These are phyloP conservation scores for Osmerus eperlanus DNA, from an alignment of 2,113 vertebrate genomes.

Conservation along the genomic window DNA sequence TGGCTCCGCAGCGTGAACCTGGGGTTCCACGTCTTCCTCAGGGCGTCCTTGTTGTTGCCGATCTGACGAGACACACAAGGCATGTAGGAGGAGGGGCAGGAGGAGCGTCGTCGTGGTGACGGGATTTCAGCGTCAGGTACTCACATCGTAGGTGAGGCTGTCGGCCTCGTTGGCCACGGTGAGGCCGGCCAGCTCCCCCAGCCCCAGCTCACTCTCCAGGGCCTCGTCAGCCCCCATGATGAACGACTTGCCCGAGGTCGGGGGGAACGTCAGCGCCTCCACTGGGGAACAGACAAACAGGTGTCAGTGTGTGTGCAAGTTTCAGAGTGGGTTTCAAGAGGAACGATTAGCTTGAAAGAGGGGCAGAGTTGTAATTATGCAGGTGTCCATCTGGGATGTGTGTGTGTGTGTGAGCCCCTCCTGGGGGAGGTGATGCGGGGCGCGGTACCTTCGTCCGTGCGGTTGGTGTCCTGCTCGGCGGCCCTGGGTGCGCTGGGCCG, in stretches of 20 bases:
- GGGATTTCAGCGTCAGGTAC: constrained; percentile 49
- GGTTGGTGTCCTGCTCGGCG: constrained; percentile 85
- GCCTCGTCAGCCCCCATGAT: constrained; percentile 93
- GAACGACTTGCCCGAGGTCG: constrained; percentile 93
- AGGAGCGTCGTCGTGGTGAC: not conserved
- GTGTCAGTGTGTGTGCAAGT: no score
- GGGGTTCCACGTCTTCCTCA: constrained; percentile 98
- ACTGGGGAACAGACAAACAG: constrained; percentile 69
- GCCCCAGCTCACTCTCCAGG: constrained; percentile 91
- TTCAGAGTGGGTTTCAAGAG: no score
- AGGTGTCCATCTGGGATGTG: no score
- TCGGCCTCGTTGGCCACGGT: constrained; percentile 98
- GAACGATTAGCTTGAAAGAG: not conserved
- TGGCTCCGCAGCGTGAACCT: constrained; percentile 98
- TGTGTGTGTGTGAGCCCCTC: not conserved
- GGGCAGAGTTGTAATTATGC: not conserved
- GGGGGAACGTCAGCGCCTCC: constrained; percentile 93
- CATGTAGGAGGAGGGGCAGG: not conserved
- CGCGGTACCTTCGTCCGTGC: constrained; percentile 86
- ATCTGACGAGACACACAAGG: constrained; percentile 70
- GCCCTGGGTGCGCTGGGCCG: constrained; percentile 84
- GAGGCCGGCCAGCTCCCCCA: constrained; percentile 94
- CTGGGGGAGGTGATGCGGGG: no score
- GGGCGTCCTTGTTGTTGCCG: constrained; percentile 92
- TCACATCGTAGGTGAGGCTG: constrained; percentile 90